Conservation (phyloP, 2,888 invertebrate genomes). For the Agrilus cyanescens region DNA sequence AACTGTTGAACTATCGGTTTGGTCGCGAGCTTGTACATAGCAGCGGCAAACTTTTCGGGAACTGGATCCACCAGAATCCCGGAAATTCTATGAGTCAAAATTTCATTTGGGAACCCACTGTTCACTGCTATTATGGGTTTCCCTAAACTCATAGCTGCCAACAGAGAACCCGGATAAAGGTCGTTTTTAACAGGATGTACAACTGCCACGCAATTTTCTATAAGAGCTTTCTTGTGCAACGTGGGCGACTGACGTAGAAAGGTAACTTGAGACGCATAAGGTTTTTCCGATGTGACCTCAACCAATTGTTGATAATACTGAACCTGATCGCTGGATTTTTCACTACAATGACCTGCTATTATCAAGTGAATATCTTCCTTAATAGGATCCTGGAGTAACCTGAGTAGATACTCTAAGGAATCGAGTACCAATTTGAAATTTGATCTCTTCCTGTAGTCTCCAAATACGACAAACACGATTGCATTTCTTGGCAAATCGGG, state of each 20-base stretch:
- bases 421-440: constrained; percentile 29
- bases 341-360: constrained; percentile 26
- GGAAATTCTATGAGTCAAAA: constrained; percentile 25
- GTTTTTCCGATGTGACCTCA: constrained; percentile 21
- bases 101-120: constrained; percentile 26
- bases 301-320: constrained; percentile 26
- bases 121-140: constrained; percentile 29
- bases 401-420: constrained; percentile 27
- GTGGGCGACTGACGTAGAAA: constrained; percentile 27
- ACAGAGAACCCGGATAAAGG: constrained; percentile 24
- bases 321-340: constrained; percentile 19
- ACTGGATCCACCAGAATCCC: constrained; percentile 28
- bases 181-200: constrained; percentile 28
- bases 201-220: constrained; percentile 25
- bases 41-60: constrained; percentile 25
- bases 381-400: constrained; percentile 20
- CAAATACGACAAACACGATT: constrained; percentile 26
- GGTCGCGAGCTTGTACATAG: constrained; percentile 26
- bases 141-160: constrained; percentile 27
- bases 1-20: constrained; percentile 28
- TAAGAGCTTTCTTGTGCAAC: constrained; percentile 28
- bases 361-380: constrained; percentile 27
- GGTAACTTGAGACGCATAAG: constrained; percentile 27
- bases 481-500: constrained; percentile 26
- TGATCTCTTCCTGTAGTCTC: constrained; percentile 24